Base-by-base conservation (phyloP, 2,888 invertebrate species). In the Agrotis segetum region DNA sequence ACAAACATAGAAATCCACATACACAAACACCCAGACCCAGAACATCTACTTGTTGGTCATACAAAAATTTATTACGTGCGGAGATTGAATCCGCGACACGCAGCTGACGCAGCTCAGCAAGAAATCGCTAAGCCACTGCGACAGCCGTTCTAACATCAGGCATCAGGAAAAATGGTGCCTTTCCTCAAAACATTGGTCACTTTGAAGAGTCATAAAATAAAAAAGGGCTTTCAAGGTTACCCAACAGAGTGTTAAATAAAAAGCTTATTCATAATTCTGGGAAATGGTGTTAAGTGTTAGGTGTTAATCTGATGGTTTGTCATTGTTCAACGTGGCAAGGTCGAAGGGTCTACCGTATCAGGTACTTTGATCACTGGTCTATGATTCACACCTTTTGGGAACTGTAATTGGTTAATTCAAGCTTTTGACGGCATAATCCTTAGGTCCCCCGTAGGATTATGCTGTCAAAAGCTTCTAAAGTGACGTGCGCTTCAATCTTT, bases 301-400 rank as follows among this genome's bases (percentile, higher is more conserved):
- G 47, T 71, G 19, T 64, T 64, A 59, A 78, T 44, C 53, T 53
- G 24, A 46, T 63, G 55, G 5, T 64, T 44, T 68, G 44, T 49
- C 62, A 79, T 59, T 65, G 62, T 47, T 34, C 16, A 56, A 19
- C 21, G 9, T 19, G 13, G 19, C 44, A 79, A 70, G 65, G 79
- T 63, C 70, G 29, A 7, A 58, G 53, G 19, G 61, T 40, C 14
- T n/a, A 21, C 29, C 40, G 29, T 58, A 77, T 74, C 69, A 59
- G 58, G 62, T 17, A 13, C 7, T 53, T 50, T 58, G 14, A 64
- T 64, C 29, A 29, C 2, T 52, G 5, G 6, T 7, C 13, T 19
- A 66, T 70, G 40, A 77, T 63, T 77, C 34, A 77, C 50, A 6
- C 9, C 5, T 59, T 66, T 19, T 44, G 0, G 40, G 52, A 74